Evolutionary conservation across 2,797 vertebrate species (phyloP), one percentile per base, ranked within the genome.

Genomic region (Octomys mimax): DNA sequence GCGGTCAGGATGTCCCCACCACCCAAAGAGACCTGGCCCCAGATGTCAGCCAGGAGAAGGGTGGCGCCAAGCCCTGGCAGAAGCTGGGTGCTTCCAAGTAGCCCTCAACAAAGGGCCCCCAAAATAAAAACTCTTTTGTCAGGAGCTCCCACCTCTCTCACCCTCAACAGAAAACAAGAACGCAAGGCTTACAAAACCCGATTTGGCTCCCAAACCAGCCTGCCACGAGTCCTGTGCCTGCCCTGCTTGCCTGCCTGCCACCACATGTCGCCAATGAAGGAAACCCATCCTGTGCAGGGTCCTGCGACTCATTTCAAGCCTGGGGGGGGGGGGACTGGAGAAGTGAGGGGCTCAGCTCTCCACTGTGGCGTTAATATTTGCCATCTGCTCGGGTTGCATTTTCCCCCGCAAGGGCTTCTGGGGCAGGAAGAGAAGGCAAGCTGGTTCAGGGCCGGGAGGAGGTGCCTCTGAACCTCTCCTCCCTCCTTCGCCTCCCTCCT

Each of bases 331-430:
- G 26, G 39, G 59, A 24, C 21, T 71, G 42, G 62, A 12, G 28
- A 22, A 26, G 66, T 2, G 49, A 42, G 36, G 46, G 16, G 19
- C 93, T 92, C 87, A 54, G 83, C 92, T 89, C 93, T 71, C 91
- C 96, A 61, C 3, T 54, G 96, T 96, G 85, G 71, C 42, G 66
- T 94, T 98, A 96, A 73, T 94, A 90, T 92, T 91, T 94, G 87
- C 98, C 98, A 97, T 98, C 98, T 97, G 98, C 98, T 98, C 96
- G 6, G 61, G 96, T 71, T 81, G 96, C 95, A 61, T 87, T 97
- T 96, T 61, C 42, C 84, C 95, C 81, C 92, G 59, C 96, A 86
- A 94, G 88, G 96, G 87, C 93, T 78, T 91, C 68, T 0, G 62
- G 87, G 66, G 79, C 87, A 75, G 89, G 26, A 89, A 89, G 75